Percentiles rank a stretch among this genome's conserved stretches.
These are phyloP conservation scores for Rhinolophus ferrumequinum DNA, from an alignment of 2,113 vertebrate species.

Conservation along the genomic window DNA sequence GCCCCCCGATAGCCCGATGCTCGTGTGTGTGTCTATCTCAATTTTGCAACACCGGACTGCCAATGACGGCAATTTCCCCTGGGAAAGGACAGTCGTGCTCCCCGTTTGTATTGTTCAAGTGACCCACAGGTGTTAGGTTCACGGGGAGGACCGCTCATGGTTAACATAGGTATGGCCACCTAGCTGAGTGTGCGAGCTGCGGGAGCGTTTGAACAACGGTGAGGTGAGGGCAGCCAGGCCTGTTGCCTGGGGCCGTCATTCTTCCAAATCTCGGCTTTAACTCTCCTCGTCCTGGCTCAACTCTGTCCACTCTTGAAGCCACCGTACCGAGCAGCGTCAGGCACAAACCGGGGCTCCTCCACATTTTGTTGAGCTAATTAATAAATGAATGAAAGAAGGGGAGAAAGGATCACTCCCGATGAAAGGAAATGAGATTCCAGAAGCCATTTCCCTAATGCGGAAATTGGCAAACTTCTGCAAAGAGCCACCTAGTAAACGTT, in stretches of 20 bases:
- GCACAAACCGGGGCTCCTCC: background rate
- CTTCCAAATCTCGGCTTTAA: accelerated
- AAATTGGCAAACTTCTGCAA: background rate
- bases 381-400: background rate
- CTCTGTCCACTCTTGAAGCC: background rate
- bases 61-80: too few relatives aligned
- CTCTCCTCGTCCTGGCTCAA: accelerated
- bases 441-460: too few relatives aligned
- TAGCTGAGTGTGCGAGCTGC: accelerated
- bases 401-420: too few relatives aligned
- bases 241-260: accelerated
- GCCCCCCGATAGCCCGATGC: too few relatives aligned
- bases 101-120: too few relatives aligned
- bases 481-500: background rate
- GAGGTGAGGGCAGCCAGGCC: too few relatives aligned
- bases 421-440: background rate
- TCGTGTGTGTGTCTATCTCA: too few relatives aligned
- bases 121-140: too few relatives aligned
- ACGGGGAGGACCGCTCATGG: too few relatives aligned
- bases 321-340: background rate
- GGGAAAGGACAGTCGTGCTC: too few relatives aligned
- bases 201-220: background rate
- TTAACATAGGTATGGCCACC: too few relatives aligned
- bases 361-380: background rate
- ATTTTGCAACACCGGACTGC: too few relatives aligned